Conservation (phyloP, 2,888 invertebrate genomes). For the Drosophila vallismaia region DNA sequence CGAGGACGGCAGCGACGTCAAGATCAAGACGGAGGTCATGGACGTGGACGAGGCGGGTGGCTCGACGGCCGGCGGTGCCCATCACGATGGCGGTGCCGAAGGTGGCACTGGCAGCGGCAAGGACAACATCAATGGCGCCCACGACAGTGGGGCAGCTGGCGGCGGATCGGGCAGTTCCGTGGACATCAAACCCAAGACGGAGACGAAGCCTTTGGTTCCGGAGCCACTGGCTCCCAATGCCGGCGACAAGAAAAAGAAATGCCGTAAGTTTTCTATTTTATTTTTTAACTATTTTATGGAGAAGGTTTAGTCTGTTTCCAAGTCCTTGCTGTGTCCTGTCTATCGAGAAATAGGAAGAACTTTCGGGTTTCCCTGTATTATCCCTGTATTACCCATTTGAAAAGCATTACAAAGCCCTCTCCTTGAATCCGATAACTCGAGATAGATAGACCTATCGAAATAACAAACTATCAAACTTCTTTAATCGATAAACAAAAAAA, state of each 20-base stretch:
- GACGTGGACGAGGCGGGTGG: slow-evolving; percentile 79
- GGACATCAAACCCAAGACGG: slow-evolving; percentile 84
- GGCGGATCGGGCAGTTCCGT: slow-evolving; percentile 26
- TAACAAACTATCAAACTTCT: too few relatives aligned
- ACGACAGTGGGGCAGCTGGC: slow-evolving; percentile 72
- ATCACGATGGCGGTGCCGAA: slow-evolving; percentile 79
- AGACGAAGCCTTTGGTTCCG: slow-evolving; percentile 87
- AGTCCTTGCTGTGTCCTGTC: too few relatives aligned
- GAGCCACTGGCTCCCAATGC: slow-evolving; percentile 85
- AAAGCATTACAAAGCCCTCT: too few relatives aligned
- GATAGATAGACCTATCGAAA: too few relatives aligned
- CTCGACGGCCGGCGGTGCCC: slow-evolving; percentile 59
- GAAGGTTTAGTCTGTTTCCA: too few relatives aligned
- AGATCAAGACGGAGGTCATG: slow-evolving; percentile 84
- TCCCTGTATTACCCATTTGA: too few relatives aligned
- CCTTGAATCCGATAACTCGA: too few relatives aligned
- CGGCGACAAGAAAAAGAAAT: slow-evolving; percentile 88
- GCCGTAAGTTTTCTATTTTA: slow-evolving; percentile 85
- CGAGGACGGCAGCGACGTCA: slow-evolving; percentile 66
- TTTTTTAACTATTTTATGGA: slow-evolving; percentile 9
- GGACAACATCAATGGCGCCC: slow-evolving; percentile 87
- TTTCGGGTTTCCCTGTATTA: too few relatives aligned
- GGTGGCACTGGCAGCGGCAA: slow-evolving; percentile 63
- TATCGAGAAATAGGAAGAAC: too few relatives aligned
- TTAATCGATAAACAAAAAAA: too few relatives aligned